phyloP scores from a whole-genome alignment of 1,140 invertebrate species.

The Drosophila tani region DNA sequence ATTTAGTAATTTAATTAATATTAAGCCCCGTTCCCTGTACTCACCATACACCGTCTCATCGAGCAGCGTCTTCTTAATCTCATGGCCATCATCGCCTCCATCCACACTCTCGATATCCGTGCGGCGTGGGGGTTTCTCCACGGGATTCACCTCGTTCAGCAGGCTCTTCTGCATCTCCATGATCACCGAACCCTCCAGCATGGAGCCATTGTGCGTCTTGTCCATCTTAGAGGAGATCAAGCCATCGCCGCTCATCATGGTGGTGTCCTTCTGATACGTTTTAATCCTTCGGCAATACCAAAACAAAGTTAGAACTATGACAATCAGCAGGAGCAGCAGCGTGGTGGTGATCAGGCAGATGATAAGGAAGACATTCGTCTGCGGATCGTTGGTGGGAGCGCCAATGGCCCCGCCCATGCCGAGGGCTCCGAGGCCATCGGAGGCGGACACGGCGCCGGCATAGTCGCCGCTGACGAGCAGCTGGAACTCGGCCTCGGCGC shows the following conservation, averaged over 20 bases:
- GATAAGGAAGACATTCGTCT: conserved; percentile 85
- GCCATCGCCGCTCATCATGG: conserved; percentile 82
- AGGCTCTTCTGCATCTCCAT: conserved; percentile 92
- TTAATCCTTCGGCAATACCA: conserved; percentile 88
- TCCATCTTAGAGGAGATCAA: conserved; percentile 85
- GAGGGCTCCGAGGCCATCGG: conserved; percentile 72
- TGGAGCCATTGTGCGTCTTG: conserved; percentile 87
- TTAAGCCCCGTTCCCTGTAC: conserved; percentile 61
- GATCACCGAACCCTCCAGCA: conserved; percentile 87
- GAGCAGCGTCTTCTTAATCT: conserved; percentile 91
- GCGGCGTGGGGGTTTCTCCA: conserved; percentile 90
- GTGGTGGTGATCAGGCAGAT: conserved; percentile 87
- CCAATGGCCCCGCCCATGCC: conserved; percentile 69
- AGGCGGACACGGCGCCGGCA: conserved; percentile 84
- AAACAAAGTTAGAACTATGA: conserved; percentile 88
- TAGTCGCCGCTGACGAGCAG: conserved; percentile 88
- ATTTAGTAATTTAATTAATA: too few species aligned
- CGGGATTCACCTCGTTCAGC: conserved; percentile 92
- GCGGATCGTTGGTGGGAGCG: conserved; percentile 66
- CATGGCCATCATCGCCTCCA: conserved; percentile 91
- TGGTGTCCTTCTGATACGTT: conserved; percentile 86
- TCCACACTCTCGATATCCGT: conserved; percentile 89
- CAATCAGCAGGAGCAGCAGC: conserved; percentile 87
- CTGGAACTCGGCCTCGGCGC: conserved; percentile 88
- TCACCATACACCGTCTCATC: conserved; percentile 91